Conservation (phyloP, 2,113 vertebrate species). For the Rhegmatorhina hoffmannsi region DNA sequence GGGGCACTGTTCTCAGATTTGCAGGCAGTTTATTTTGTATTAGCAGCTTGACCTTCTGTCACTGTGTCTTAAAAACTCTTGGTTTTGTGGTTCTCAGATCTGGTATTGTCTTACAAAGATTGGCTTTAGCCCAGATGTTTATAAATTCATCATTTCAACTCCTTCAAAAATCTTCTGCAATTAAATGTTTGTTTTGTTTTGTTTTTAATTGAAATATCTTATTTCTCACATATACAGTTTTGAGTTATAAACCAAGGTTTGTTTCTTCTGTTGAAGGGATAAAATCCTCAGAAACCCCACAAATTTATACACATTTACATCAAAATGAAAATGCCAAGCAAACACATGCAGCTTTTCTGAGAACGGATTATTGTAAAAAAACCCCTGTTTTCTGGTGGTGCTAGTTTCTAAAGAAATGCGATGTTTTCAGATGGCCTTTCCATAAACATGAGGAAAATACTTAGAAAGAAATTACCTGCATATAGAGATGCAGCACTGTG, state of each 20-base stretch:
- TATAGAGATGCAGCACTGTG: neutral
- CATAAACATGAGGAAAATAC: neutral
- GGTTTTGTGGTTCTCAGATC: slow-evolving; percentile 22
- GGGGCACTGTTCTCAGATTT: neutral
- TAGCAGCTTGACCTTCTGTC: slow-evolving; percentile 21
- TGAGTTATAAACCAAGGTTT: neutral
- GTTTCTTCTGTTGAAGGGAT: neutral
- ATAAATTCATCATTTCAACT: neutral
- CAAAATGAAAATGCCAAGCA: neutral
- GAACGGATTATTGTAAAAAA: neutral
- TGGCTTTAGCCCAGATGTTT: neutral
- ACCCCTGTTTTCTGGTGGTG: neutral
- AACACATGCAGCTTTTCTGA: neutral
- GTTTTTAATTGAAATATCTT: neutral
- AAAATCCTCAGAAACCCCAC: neutral
- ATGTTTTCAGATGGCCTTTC: neutral
- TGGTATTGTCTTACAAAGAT: neutral
- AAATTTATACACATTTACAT: neutral
- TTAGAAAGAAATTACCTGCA: neutral
- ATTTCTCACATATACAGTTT: neutral
- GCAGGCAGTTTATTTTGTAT: neutral
- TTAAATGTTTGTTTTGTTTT: neutral
- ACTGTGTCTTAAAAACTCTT: neutral
- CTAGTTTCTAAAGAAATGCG: neutral
- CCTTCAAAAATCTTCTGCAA: neutral